These are phyloP conservation scores for Drosophila stalkeri DNA, from an alignment of 2,888 invertebrate genomes.

Conservation along the genomic window DNA sequence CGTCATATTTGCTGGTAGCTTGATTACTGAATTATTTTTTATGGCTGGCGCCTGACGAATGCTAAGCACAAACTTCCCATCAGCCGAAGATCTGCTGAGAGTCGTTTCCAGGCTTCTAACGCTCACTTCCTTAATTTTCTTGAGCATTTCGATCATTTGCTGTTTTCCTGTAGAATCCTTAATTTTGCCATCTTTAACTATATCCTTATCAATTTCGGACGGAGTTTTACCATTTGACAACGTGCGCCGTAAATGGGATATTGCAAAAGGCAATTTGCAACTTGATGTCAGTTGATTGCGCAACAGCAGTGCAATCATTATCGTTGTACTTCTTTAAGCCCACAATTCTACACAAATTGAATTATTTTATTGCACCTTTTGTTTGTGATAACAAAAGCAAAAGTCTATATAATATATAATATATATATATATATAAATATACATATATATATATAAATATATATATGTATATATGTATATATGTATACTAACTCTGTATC, in stretches of 20 bases:
- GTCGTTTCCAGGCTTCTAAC: background rate
- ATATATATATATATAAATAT: background rate
- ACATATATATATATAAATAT: background rate
- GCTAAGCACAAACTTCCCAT: background rate
- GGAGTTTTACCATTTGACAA: background rate
- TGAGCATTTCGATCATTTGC: background rate
- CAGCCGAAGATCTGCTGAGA: background rate
- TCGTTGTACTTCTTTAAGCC: conserved; percentile 1
- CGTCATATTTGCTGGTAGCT: conserved; percentile 5
- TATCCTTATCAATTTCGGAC: background rate
- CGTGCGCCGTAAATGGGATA: conserved; percentile 8
- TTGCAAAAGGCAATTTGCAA: conserved; percentile 18
- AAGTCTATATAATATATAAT: background rate
- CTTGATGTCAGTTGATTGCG: conserved; percentile 30
- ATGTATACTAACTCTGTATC: background rate
- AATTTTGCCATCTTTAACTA: background rate
- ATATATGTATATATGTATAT: background rate
- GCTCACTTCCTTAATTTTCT: background rate
- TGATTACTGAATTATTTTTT: background rate
- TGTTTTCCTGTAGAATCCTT: background rate
- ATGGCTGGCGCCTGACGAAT: background rate
- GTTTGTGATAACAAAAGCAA: conserved; percentile 22
- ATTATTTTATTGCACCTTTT: conserved; percentile 3
- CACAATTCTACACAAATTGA: conserved; percentile 10
- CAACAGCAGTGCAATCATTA: conserved; percentile 49